Evolutionary conservation across 2,113 vertebrate genomes (phyloP), one percentile per base, ranked within the genome.

Genomic region (Neodontobutis hainanensis): DNA sequence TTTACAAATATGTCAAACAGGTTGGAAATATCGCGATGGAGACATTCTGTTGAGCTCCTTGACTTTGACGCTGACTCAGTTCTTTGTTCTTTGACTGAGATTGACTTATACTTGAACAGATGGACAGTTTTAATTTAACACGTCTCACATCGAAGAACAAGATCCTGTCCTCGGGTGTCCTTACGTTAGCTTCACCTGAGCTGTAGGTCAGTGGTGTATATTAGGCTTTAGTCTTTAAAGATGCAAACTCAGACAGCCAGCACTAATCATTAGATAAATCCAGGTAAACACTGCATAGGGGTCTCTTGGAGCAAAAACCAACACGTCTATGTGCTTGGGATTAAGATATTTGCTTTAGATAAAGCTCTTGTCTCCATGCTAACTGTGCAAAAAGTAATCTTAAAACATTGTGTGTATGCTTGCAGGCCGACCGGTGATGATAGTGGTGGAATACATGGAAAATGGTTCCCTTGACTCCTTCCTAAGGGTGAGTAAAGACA

Each of bases 381-480:
- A 40, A 15, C 38, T 57, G 8, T 16, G 36, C 9, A 16, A 34
- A 40, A 36, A 35, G 53, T 38, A 38, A 3, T 65, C 19, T n/a
- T n/a, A n/a, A 27, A 27, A 27, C 67, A 15, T 64, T 69, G 7
- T 73, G 70, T 60, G 81, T 94, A 61, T 94, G 45, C 90, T 90
- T 92, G 60, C 93, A 98, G 96, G 96, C 88, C 91, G 95, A 83
- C 96, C 96, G 57, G 95, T 98, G 75, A 98, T 98, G 96, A 98
- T 98, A 57, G 96, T 98, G 78, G 96, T 97, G 85, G 96, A 98
- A 88, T 97, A 96, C 66, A 96, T 98, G 95, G 96, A 98, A 86
- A 98, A 98, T 69, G 96, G 96, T 89, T 98, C 96, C 19, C 89
- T 98, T 56, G 96, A 98, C 88, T 97, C 96, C 11, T 98, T 98